Evolutionary conservation across 2,113 vertebrate genomes (phyloP).

Genomic region (Parotia lawesii): DNA sequence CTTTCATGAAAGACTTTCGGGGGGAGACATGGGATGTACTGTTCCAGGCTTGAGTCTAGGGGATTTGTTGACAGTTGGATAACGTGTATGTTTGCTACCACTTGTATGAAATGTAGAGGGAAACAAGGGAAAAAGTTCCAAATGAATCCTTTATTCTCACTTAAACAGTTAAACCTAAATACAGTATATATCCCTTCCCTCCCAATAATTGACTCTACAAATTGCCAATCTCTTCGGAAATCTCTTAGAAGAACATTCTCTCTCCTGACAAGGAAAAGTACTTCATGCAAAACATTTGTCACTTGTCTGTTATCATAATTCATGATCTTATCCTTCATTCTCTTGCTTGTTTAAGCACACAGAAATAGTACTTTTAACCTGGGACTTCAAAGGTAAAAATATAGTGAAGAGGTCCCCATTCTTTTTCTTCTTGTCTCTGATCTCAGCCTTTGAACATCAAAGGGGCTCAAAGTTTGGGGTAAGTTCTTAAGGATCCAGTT

Average conservation of each 20-base stretch:
- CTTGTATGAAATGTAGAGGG: neutral
- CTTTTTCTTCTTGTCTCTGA: conserved; percentile 42
- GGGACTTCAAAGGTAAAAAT: conserved; percentile 57
- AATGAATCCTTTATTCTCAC: neutral
- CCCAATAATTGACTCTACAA: neutral
- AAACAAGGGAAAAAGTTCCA: neutral
- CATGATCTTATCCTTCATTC: conserved; percentile 32
- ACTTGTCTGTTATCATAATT: conserved; percentile 57
- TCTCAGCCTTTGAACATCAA: conserved; percentile 56
- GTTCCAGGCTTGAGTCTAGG: neutral
- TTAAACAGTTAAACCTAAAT: neutral
- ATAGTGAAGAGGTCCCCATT: conserved; percentile 7
- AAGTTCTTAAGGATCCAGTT: conserved; percentile 41
- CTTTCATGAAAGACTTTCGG: conserved; percentile 27
- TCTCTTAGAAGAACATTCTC: conserved; percentile 6
- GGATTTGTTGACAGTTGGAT: conserved; percentile 30
- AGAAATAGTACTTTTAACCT: conserved; percentile 49
- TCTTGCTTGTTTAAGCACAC: conserved; percentile 40
- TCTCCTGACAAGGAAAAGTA: conserved; percentile 12
- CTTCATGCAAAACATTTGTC: conserved; percentile 40
- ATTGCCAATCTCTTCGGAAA: neutral
- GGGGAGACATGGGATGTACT: neutral
- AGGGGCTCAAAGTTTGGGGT: conserved; percentile 19
- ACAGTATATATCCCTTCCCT: neutral
- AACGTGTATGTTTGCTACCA: neutral